Evolutionary conservation across 2,888 invertebrate species (phyloP).

Genomic region (Zygogramma bicolorata): DNA sequence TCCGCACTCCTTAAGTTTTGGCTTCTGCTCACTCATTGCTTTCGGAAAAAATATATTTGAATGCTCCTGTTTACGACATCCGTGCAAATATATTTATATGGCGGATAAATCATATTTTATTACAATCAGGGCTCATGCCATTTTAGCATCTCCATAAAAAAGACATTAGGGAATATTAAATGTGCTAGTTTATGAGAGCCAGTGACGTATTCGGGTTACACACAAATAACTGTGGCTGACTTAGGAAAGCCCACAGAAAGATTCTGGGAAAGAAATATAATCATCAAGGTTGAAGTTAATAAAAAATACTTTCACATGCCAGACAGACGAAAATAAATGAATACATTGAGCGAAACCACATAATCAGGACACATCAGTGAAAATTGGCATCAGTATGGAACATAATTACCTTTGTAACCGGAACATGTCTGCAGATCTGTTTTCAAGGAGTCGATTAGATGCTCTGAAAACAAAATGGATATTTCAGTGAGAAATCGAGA

Average conservation of each 20-base stretch:
- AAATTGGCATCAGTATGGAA: too few relatives aligned
- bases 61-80: not conserved
- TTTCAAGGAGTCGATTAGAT: too few relatives aligned
- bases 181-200: not conserved
- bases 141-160: not conserved
- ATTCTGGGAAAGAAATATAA: not conserved
- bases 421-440: too few relatives aligned
- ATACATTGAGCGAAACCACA: too few relatives aligned
- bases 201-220: not conserved
- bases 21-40: not conserved
- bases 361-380: too few relatives aligned
- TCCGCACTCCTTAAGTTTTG: not conserved
- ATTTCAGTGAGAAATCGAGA: too few relatives aligned
- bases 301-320: not conserved
- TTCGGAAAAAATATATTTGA: not conserved
- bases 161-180: not conserved
- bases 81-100: not conserved
- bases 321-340: too few relatives aligned
- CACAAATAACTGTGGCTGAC: not conserved
- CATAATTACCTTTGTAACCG: too few relatives aligned
- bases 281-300: not conserved
- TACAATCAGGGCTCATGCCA: not conserved
- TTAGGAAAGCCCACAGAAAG: not conserved
- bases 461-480: too few relatives aligned
- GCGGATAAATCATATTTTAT: not conserved